Base-by-base conservation (phyloP, 64 coral and sea anemone genomes). In the Dendrophyllia cribrosa region DNA sequence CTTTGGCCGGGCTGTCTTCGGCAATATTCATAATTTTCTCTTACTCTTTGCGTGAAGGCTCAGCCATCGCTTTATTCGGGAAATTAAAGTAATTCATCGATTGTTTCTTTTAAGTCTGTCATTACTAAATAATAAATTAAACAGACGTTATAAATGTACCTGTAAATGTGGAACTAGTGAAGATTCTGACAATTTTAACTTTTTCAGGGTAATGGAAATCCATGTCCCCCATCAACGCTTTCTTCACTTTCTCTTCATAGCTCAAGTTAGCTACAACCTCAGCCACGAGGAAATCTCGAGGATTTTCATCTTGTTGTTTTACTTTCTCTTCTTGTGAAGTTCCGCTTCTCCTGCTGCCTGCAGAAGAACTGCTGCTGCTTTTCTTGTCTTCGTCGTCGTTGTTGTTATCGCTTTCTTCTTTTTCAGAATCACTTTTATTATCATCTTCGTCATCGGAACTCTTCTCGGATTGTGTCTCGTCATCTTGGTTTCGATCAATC, bases 151-250 rank as follows among this genome's bases (percentile, higher is more conserved):
- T 10, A 11, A 25, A 64, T 21, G 44, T 87, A 98, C 96, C 96
- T 60, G 96, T 98, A 61, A 98, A 98, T 43, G 96, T 98, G 0
- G 96, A 98, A 63, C 96, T 98, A 21, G 97, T 98, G 65, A 98
- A 98, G n/a, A 98, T 98, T 64, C 97, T 86, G 4, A 98, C 97
- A 78, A 98, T 87, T 58, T 94, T 95, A 12, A 84, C 77, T n/a
- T 98, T 96, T 86, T 93, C 95, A 76, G 97, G 94, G 24, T 87
- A 96, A 22, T 83, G 52, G 56, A 93, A 53, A 63, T 90, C 88
- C 50, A 96, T 50, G 44, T 90, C 88, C 20, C 97, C 96, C 14
- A 48, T 66, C 47, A 94, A 59, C 2, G 92, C 96, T 23, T 78
- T 79, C 64, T 87, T 66, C 53, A 88, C 86, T 75, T 88, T 88